These are phyloP conservation scores for Vespertilio murinus DNA, from an alignment of 2,797 vertebrate genomes.

Conservation along the genomic window DNA sequence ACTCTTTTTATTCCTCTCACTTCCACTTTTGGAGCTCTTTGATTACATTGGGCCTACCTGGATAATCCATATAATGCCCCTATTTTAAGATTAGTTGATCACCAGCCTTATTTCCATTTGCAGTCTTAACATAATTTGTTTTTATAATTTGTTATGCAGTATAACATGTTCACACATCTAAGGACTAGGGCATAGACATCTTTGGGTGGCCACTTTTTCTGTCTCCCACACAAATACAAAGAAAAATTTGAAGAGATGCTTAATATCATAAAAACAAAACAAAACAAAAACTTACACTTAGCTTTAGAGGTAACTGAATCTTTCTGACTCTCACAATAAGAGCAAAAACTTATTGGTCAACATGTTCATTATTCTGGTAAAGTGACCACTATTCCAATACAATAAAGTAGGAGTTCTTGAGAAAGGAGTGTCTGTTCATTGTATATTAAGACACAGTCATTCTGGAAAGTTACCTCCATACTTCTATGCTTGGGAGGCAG, in stretches of 20 bases:
- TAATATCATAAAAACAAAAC: neutral
- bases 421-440: neutral
- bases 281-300: neutral
- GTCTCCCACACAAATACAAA: neutral
- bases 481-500: neutral
- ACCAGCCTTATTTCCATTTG: constrained; percentile 35
- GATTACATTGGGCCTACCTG: neutral
- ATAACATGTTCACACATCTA: neutral
- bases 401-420: neutral
- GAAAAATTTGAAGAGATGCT: constrained; percentile 26
- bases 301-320: neutral
- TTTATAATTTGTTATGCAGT: neutral
- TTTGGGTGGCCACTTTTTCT: neutral
- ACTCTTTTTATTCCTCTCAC: neutral
- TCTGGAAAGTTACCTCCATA: neutral
- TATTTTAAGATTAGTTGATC: neutral
- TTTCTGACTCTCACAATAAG: neutral
- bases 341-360: neutral
- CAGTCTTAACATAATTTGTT: neutral
- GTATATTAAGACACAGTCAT: neutral
- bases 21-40: neutral
- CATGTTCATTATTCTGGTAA: neutral
- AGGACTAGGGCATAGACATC: neutral
- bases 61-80: neutral
- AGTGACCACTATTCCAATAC: neutral